Evolutionary conservation across 2,797 vertebrate species (phyloP), one percentile per base, ranked within the genome.

Genomic region (Siniperca obscura): DNA sequence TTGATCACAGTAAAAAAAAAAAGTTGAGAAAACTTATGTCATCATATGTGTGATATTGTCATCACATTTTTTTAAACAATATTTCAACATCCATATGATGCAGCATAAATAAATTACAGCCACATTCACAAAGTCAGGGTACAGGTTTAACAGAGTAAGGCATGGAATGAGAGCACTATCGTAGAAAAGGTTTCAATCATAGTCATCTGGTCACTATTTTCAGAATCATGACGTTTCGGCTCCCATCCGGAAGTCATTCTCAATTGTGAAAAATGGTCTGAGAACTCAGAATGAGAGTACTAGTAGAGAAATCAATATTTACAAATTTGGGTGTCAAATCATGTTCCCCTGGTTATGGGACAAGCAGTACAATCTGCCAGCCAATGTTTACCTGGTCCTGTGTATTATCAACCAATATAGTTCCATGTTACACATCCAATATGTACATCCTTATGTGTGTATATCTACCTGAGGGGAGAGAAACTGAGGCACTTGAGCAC

Each of bases 401-500:
- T 75, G 16, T 57, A 16, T 61, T 27, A 66, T 27, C 0, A 68
- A 62, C 25, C 2, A 2, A 65, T 17, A 14, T 11, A 62, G 14
- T 38, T 66, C 1, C 4, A 61, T 27, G 1, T 11, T 25, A 52
- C 55, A 64, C 8, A 34, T 57, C 22, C 5, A 44, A 22, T 25
- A 30, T 27, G 34, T 36, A 53, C 5, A 50, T 42, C 17, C 11
- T 12, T 40, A 30, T 21, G 36, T 76, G 44, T 40, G 25, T 79
- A 53, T 56, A 14, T 81, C 84, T 84, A 99, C 98, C 98, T 99
- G 98, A 99, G 97, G 98, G 98, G 98, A 97, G 96, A 98, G 97
- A 98, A 98, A 98, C 97, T 97, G 98, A 99, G 98, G 98, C 97
- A 98, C 98, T 99, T 99, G 98, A 97, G 98, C 97, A 94, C 98